A percentile compares a stretch with the other conserved stretches of the same genome.
Evolutionary conservation across 1,140 invertebrate species (phyloP).

Genomic region (Chrysopa pallens): DNA sequence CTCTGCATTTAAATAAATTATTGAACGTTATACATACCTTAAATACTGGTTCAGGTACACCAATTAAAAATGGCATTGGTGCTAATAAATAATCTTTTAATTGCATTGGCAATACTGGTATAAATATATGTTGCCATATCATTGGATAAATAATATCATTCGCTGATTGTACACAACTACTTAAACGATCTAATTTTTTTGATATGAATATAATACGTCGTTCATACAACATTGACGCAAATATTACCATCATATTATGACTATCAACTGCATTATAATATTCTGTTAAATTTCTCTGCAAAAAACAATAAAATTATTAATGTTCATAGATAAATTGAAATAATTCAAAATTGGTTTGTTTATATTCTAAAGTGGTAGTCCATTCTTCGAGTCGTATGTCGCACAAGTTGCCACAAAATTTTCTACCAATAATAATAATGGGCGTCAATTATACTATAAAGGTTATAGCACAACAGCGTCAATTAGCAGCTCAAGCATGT

Average conservation of each 20-base stretch:
- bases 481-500: no score
- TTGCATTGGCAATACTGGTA: constrained; percentile 74
- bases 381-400: no score
- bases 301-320: no score
- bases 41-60: constrained; percentile 67
- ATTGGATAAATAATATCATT: constrained; percentile 90
- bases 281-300: constrained; percentile 84
- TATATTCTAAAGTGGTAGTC: no score
- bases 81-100: constrained; percentile 81
- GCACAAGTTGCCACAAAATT: no score
- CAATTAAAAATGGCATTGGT: constrained; percentile 91
- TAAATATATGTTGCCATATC: constrained; percentile 96
- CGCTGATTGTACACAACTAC: constrained; percentile 84
- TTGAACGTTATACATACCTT: no score
- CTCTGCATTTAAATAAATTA: no score
- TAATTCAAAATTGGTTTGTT: no score
- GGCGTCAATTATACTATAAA: no score
- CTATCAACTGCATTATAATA: constrained; percentile 88
- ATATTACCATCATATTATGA: constrained; percentile 84
- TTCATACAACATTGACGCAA: constrained; percentile 87
- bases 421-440: no score
- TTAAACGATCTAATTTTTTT: constrained; percentile 65
- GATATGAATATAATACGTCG: constrained; percentile 81
- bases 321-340: no score
- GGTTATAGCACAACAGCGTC: no score